Evolutionary conservation across 2,888 invertebrate species (phyloP), one percentile per base, ranked within the genome.

Genomic region (Pyralis farinalis): DNA sequence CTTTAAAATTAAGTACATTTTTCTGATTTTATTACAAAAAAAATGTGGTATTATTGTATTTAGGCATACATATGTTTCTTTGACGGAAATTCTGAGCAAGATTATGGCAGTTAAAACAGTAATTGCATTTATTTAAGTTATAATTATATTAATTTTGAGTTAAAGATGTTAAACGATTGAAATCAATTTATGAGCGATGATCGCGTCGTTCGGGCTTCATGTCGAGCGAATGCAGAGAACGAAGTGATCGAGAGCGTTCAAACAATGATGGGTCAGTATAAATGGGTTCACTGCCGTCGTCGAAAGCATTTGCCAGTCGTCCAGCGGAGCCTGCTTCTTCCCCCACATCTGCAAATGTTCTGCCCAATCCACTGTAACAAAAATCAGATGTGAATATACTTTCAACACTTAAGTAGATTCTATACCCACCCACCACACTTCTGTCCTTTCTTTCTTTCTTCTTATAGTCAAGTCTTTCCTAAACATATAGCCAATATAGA

Each of bases 201-300:
- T 85, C 84, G 46, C 86, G 85, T 53, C 84, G 67, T 35, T 88
- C 88, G 1, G 85, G 85, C 51, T 86, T 85, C 64, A 88, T 58
- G 51, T 93, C 91, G 59, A 93, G 82, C 38, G 92, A 93, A 56
- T 93, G 90, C 34, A 94, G 79, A 47, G 92, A 93, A 52, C 93
- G 87, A 25, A 94, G 86, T 37, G 94, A 95, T 66, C 95, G 91
- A 21, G 95, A 95, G 53, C 96, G 91, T 81, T 97, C 97, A 68
- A 97, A 97, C 27, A 97, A 88, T 1, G 96, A 96, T 0, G 97
- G 97, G 81, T 97, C 97, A 0, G 97, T 97, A 81, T 97, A 97
- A 58, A 97, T 97, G 0, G 97, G 97, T 73, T 97, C 97, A 70
- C 96, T 97, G 27, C 97, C 97, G 73, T 97, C 96, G 68, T 95